These are phyloP conservation scores for Danaus melanippus DNA, from an alignment of 1,140 invertebrate genomes.

Conservation along the genomic window DNA sequence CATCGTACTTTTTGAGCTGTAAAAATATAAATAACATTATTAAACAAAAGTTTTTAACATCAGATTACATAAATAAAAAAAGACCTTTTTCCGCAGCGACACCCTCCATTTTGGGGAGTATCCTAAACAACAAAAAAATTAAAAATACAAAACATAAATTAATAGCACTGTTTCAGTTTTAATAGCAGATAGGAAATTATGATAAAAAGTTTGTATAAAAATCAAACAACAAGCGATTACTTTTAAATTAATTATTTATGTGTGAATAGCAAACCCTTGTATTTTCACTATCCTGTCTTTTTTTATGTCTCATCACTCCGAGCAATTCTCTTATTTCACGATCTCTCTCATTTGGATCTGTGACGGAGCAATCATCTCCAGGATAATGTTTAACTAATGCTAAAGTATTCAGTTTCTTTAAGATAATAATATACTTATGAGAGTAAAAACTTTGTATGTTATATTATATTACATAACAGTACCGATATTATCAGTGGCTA, in stretches of 20 bases:
- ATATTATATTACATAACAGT: no score
- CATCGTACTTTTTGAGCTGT: conserved; percentile 14
- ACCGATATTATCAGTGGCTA: no score
- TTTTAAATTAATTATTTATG: no score
- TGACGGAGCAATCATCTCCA: conserved; percentile 42
- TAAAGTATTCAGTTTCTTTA: conserved; percentile 8
- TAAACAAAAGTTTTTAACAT: neutral
- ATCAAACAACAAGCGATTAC: no score
- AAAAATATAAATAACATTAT: conserved; percentile 5
- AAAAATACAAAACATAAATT: neutral
- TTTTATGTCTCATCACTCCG: conserved; percentile 24
- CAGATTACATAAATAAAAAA: conserved; percentile 15
- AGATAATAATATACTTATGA: no score
- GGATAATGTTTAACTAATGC: conserved; percentile 42
- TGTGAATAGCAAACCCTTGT: neutral
- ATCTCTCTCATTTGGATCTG: conserved; percentile 45
- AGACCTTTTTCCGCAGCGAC: conserved; percentile 12
- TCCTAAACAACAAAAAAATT: conserved; percentile 11
- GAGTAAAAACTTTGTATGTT: no score
- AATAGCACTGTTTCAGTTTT: no score
- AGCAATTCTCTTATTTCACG: conserved; percentile 50
- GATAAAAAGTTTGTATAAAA: no score
- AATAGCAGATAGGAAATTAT: no score
- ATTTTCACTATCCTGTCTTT: conserved; percentile 1
- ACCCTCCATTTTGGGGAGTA: conserved; percentile 6